Base-by-base conservation (phyloP, 2,113 vertebrate genomes). In the Tachuris rubrigastra region DNA sequence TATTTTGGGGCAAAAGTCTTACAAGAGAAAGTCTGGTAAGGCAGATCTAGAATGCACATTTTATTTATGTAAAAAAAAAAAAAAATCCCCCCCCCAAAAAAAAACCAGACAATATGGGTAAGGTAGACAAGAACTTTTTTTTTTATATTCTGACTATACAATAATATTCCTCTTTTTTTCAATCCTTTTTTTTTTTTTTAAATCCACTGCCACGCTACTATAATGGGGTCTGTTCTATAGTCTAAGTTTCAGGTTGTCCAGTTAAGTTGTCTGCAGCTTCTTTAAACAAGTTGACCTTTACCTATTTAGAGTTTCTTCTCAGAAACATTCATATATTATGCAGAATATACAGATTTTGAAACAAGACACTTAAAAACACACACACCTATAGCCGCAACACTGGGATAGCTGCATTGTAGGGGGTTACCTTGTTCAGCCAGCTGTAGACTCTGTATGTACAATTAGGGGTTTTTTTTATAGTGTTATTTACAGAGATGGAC, bases 51-150 rank as follows among this genome's bases (percentile, higher is more conserved):
- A 97, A 98, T 98, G 98, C 98, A 98, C 96, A 80, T 98, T 99
- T 99, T 99, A 99, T 99, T 99, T 96, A 97, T 97, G 96, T 98
- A 98, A 97, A 98, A 98, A 96, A 95, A 96, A 87, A 97, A 80
- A 96, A 90, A 52, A 27, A 27, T n/a, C n/a, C n/a, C n/a, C n/a
- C n/a, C n/a, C n/a, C 7, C 12, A 27, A 47, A 47, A 47, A 23
- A 47, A 47, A 47, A 94, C 63, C 96, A 96, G 97, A 96, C 95
- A 97, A 90, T 65, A 93, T 20, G 85, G 92, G 76, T 86, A 95
- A 91, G 75, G 94, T 68, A 97, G 90, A 97, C 96, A 97, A 97
- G 67, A 96, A 88, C 8, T 97, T 88, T 97, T 96, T 97, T 27
- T 27, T 52, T 50, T 50, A 97, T 95, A 96, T 96, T 97, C 91